These are phyloP conservation scores for Dissostichus mawsoni DNA, from an alignment of 2,113 vertebrate genomes.

Conservation along the genomic window DNA sequence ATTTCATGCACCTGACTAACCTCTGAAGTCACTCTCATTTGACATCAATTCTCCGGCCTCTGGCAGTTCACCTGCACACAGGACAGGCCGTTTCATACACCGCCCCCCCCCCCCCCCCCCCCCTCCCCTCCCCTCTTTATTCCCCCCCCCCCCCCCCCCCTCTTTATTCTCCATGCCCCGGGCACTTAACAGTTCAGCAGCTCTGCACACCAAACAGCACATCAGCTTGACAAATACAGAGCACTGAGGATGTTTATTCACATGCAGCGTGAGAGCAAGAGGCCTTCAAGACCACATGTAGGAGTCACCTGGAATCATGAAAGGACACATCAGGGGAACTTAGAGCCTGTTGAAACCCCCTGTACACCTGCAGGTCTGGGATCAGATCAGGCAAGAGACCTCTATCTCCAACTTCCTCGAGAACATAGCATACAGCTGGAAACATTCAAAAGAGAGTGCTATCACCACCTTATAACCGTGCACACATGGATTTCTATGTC, in stretches of 20 bases:
- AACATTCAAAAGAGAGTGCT: constrained; percentile 7
- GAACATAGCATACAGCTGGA: constrained; percentile 1
- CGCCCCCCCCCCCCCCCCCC: too few relatives aligned
- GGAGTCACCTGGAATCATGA: constrained; percentile 41
- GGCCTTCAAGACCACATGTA: constrained; percentile 12
- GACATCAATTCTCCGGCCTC: constrained; percentile 65
- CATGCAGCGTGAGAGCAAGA: constrained; percentile 16
- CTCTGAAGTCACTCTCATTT: constrained; percentile 65
- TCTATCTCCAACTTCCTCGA: neutral
- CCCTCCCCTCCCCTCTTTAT: constrained; percentile 38
- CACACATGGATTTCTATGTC: neutral
- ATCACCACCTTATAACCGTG: neutral
- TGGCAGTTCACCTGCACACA: constrained; percentile 63
- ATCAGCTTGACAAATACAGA: constrained; percentile 58
- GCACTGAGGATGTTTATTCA: constrained; percentile 19
- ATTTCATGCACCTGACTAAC: constrained; percentile 61
- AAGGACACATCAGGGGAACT: constrained; percentile 24
- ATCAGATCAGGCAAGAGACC: constrained; percentile 21
- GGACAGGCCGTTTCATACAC: constrained; percentile 20
- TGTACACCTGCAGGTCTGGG: constrained; percentile 18
- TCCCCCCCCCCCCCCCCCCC: constrained; percentile 6
- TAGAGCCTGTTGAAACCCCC: neutral
- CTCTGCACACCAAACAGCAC: constrained; percentile 59
- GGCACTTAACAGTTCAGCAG: constrained; percentile 60
- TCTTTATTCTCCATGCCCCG: constrained; percentile 57